Percentiles rank a stretch among this genome's conserved stretches.
Conservation (phyloP, 1,140 invertebrate genomes). For the Lordiphosa clarofinis region DNA sequence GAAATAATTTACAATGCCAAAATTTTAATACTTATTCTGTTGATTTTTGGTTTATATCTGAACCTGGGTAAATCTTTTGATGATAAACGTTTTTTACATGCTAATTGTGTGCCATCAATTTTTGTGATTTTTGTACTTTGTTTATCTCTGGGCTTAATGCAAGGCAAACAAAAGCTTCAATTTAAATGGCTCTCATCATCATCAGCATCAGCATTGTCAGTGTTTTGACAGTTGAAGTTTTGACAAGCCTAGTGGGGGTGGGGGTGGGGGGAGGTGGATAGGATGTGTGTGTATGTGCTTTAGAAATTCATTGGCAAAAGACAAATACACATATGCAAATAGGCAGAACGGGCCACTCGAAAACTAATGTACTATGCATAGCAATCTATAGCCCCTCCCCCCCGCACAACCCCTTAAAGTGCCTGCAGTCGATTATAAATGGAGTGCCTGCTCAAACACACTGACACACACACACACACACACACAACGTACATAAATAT, state of each 20-base stretch:
- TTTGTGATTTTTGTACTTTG: slow-evolving; percentile 33
- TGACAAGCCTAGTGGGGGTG: slow-evolving; percentile 27
- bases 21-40: no score
- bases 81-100: slow-evolving; percentile 1
- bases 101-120: slow-evolving; percentile 15
- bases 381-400: slow-evolving; percentile 19
- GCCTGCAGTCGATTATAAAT: slow-evolving; percentile 68
- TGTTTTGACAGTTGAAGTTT: slow-evolving; percentile 77
- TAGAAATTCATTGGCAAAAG: slow-evolving; percentile 74
- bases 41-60: no score
- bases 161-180: slow-evolving; percentile 68
- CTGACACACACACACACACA: slow-evolving; percentile 12
- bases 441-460: slow-evolving; percentile 29
- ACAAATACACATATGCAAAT: slow-evolving; percentile 75
- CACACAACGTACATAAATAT: slow-evolving; percentile 61
- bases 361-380: slow-evolving; percentile 69
- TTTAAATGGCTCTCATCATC: slow-evolving; percentile 61
- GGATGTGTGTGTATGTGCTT: slow-evolving; percentile 32
- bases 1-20: no score
- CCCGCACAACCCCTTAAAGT: slow-evolving; percentile 28
- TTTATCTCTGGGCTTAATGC: slow-evolving; percentile 64
- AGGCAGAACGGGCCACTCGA: slow-evolving; percentile 54
- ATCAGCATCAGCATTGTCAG: slow-evolving; percentile 40
- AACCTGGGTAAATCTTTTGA: no score
- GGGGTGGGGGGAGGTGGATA: slow-evolving; percentile 21